Evolutionary conservation across 2,888 invertebrate genomes (phyloP).

Genomic region (Thera obeliscata): DNA sequence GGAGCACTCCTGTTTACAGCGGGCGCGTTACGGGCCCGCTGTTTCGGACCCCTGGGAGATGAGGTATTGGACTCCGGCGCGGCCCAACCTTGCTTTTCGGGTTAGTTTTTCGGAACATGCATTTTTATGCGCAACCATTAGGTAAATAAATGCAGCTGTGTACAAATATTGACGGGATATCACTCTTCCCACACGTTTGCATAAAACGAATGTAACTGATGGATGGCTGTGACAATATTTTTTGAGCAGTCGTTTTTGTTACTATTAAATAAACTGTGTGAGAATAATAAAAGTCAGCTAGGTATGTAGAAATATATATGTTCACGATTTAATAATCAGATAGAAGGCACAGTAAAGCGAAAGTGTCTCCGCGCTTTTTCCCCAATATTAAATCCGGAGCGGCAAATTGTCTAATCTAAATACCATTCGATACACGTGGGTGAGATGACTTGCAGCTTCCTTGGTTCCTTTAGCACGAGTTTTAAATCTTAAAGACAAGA

Average conservation of each 20-base stretch:
- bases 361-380: constrained; percentile 19
- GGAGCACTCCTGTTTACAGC: constrained; percentile 66
- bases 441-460: constrained; percentile 41
- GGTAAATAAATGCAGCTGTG: constrained; percentile 7
- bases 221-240: not conserved
- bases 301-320: constrained; percentile 7
- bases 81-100: constrained; percentile 16
- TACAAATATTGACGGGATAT: constrained; percentile 12
- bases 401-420: constrained; percentile 45
- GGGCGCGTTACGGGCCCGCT: constrained; percentile 52
- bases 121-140: constrained; percentile 27
- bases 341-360: constrained; percentile 26
- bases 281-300: not conserved
- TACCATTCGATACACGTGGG: constrained; percentile 45
- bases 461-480: constrained; percentile 13
- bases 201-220: not conserved
- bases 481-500: not conserved
- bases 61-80: constrained; percentile 37
- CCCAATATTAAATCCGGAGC: constrained; percentile 35
- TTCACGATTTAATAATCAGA: constrained; percentile 29
- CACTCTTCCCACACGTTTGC: not conserved
- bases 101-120: constrained; percentile 28
- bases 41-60: constrained; percentile 49
- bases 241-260: not conserved
- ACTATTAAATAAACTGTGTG: constrained; percentile 2